These are phyloP conservation scores for Acomys russatus DNA, from an alignment of 2,797 vertebrate genomes.

Conservation along the genomic window DNA sequence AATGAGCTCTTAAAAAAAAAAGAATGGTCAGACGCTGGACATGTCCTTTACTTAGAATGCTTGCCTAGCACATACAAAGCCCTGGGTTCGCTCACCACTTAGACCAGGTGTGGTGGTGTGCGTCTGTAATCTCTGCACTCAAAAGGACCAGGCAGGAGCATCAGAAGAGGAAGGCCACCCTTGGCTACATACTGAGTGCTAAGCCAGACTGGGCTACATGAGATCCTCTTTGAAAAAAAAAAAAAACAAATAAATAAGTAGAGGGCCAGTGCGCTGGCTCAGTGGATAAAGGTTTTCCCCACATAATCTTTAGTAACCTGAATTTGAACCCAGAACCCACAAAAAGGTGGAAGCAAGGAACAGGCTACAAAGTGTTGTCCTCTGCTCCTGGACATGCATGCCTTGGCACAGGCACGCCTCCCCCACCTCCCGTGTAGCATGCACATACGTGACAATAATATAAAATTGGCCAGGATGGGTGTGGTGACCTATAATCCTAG, in stretches of 20 bases:
- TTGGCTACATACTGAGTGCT: neutral
- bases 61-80: neutral
- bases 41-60: neutral
- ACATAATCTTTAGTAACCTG: neutral
- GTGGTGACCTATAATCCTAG: neutral
- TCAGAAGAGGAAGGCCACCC: neutral
- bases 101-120: neutral
- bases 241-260: neutral
- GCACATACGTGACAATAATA: neutral
- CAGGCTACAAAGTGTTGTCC: neutral
- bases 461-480: neutral
- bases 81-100: neutral
- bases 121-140: neutral
- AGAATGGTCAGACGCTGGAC: neutral
- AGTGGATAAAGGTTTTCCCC: neutral
- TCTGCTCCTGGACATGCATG: neutral
- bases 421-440: no score
- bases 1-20: neutral
- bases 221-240: neutral
- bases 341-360: neutral
- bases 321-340: neutral
- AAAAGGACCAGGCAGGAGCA: neutral
- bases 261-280: neutral
- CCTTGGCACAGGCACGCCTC: accelerated
- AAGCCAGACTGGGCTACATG: neutral